These are phyloP conservation scores for Amiota communis DNA, from an alignment of 2,888 invertebrate species.

Conservation along the genomic window DNA sequence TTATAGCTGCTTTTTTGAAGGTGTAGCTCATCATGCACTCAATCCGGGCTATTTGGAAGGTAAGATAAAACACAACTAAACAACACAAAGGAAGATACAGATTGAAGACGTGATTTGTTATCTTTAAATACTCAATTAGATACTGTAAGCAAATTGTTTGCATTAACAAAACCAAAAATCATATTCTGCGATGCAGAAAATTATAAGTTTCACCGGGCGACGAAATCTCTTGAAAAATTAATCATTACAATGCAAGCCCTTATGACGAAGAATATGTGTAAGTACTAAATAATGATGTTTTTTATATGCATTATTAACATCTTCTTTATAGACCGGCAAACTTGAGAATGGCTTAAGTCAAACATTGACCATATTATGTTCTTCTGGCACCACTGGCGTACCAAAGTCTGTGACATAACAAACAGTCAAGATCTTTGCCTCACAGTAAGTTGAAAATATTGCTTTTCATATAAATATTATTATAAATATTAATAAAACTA, in stretches of 20 bases:
- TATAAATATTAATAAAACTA: neutral
- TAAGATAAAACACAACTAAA: neutral
- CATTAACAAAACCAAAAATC: conserved; percentile 42
- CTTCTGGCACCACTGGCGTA: conserved; percentile 50
- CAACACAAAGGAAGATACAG: neutral
- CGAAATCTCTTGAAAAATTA: conserved; percentile 35
- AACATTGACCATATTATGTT: conserved; percentile 43
- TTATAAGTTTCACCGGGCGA: conserved; percentile 32
- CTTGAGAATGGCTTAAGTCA: conserved; percentile 30
- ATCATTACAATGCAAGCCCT: neutral
- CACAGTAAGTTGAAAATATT: neutral
- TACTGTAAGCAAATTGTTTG: conserved; percentile 28
- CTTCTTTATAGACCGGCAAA: conserved; percentile 19
- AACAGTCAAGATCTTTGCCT: conserved; percentile 17
- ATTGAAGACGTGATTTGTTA: too few relatives aligned
- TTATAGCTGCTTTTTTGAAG: conserved; percentile 62
- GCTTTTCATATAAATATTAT: neutral
- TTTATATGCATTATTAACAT: neutral
- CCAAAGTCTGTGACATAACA: conserved; percentile 46
- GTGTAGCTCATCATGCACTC: conserved; percentile 59
- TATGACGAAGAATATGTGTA: neutral
- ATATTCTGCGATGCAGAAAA: conserved; percentile 44
- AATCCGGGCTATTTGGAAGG: conserved; percentile 35
- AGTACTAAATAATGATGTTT: neutral
- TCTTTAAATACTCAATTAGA: neutral